Evolutionary conservation across 2,888 invertebrate species (phyloP), one percentile per base, ranked within the genome.

Genomic region (Ectropis crepuscularia): DNA sequence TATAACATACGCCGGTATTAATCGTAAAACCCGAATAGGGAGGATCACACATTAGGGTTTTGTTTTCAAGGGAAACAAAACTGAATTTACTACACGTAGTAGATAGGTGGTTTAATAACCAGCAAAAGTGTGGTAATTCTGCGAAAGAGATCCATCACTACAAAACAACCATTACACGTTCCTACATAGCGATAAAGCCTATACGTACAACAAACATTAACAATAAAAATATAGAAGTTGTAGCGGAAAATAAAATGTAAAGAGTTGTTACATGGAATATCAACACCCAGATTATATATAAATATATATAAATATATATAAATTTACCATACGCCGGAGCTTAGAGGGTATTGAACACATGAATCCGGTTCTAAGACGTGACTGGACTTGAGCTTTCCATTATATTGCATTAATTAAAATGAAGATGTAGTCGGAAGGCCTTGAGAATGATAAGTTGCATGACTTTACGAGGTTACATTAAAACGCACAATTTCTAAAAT

Each of bases 301-400:
- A n/a, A n/a, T n/a, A n/a, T n/a, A n/a, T n/a, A n/a, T n/a, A n/a
- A n/a, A n/a, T n/a, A n/a, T n/a, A 53, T 36, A 53, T 36, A 36
- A 53, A 36, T 53, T 53, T 43, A 11, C 42, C 53, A 58, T 69
- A 60, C 66, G 64, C 4, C 16, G 16, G 16, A 1, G 16, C 16
- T 63, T 1, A 11, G 47, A 57, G 54, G 55, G 54, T 60, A 57
- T 60, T 63, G 60, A 57, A 57, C 46, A 59, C 57, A 12, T 50
- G 47, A 45, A 61, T 60, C 67, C 67, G 67, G 67, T 63, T 67
- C 37, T 6, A 54, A 58, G 55, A 58, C 63, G 61, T 67, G 59
- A 61, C 61, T 64, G n/a, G 45, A 59, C 16, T 43, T 28, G 46
- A 61, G 64, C 64, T 64, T 64, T 64, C 59, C 61, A 64, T 55